Evolutionary conservation across 2,113 vertebrate genomes (phyloP), one percentile per base, ranked within the genome.

Genomic region (Xiphias gladius): DNA sequence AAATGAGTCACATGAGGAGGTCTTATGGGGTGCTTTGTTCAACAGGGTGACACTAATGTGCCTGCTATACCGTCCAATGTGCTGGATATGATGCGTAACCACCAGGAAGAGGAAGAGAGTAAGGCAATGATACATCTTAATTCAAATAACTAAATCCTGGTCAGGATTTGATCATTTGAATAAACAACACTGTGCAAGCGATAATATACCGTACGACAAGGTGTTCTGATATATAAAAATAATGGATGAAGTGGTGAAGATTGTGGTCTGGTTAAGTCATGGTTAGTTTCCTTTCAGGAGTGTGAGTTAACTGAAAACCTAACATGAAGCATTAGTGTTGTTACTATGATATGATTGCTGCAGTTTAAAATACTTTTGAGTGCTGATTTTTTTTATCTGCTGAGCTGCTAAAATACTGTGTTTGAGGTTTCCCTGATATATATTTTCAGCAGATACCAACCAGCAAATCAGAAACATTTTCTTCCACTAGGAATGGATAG

Each of bases 1-100:
- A 50, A 37, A 65, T 64, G 61, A 79, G 65, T 83, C 24, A 22
- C 73, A 80, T 0, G 6, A 86, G 24, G 7, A 59, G 37, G 13
- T 78, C 63, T 90, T 20, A 89, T 41, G 3, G 5, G 17, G 48
- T 68, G 19, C 48, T 90, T 75, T 90, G 59, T 81, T 69, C 85
- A 79, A 79, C 92, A 98, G 96, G 96, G 97, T 32, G 95, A 97
- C 87, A 95, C 87, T 11, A 80, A 74, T 71, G 88, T 83, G 74
- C 85, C 93, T 5, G 86, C 74, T 24, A 94, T 94, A 43, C 93
- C 88, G 22, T 80, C 80, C 85, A 97, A 97, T 72, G 96, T 96
- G 66, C 88, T 97, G 89, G 96, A 96, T 81, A 92, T 97, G 96
- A 97, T 97, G 96, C 95, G 89, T 68, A 89, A 95, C 83, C 95